A percentile compares a stretch with the other conserved stretches of the same genome.
Evolutionary conservation across 2,113 vertebrate genomes (phyloP).

Genomic region (Atrichornis clamosus): DNA sequence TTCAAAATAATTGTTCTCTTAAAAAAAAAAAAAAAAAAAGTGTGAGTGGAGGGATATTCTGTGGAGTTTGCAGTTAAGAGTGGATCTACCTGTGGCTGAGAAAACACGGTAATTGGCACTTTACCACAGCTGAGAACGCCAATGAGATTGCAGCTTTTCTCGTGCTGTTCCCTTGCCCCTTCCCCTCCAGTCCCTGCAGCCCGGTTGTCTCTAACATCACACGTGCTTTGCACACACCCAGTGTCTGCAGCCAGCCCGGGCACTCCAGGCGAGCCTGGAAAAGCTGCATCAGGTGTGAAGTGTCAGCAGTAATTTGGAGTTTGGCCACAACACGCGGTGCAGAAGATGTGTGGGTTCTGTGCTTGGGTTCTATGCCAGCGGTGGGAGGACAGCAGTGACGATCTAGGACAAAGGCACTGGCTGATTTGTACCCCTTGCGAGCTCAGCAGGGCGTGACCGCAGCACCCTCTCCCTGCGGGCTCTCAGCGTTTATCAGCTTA

Average conservation of each 20-base stretch:
- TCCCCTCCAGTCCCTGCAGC: not conserved
- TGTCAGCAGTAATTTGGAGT: rapidly evolving
- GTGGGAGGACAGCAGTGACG: not conserved
- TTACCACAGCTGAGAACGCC: not conserved
- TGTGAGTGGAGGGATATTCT: not conserved
- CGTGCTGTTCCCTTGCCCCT: not conserved
- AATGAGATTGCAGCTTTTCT: rapidly evolving
- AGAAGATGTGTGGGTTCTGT: not conserved
- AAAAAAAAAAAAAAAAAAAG: not conserved
- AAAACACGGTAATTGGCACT: not conserved
- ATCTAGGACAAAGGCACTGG: not conserved
- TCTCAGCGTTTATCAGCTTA: not conserved
- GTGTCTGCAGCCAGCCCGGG: not conserved
- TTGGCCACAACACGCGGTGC: rapidly evolving
- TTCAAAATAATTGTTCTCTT: not conserved
- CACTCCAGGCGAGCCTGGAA: not conserved
- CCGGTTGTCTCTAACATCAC: not conserved
- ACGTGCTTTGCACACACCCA: rapidly evolving
- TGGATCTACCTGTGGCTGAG: not conserved
- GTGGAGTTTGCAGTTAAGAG: not conserved
- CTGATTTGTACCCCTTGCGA: not conserved
- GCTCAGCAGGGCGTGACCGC: not conserved
- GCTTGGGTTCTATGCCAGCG: not conserved
- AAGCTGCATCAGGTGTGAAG: rapidly evolving
- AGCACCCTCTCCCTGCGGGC: not conserved